Base-by-base conservation (phyloP, 2,888 invertebrate genomes). In the Resseliella maxima region DNA sequence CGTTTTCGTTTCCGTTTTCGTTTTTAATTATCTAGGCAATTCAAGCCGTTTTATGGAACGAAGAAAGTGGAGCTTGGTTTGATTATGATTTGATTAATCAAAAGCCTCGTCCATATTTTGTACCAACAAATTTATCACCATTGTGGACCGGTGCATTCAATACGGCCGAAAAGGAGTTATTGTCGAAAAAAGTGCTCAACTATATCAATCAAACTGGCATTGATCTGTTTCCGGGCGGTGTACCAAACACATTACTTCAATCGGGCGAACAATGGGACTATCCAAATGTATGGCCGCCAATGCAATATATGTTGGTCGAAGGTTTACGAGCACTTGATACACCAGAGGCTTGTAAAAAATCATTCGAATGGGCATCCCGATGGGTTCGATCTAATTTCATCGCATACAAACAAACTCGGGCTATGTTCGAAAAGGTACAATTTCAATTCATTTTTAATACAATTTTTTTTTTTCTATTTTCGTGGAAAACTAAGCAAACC, bases 241-340 rank as follows among this genome's bases (percentile, higher is more conserved):
- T 96, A 31, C 97, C 97, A 21, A 93, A 95, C 0, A 96, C 96
- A 0, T 91, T 95, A 87, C 93, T 94, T 88, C 93, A 94, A 21
- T 95, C 95, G 0, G 95, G 96, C 3, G 36, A 83, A 27, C 83
- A 83, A 83, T 83, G 38, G 38, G 97, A 97, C 91, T 96, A 94
- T 89, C 97, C 98, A 0, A 98, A 98, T 91, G 97, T 96, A 0
- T 98, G 98, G 98, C 96, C 98, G 0, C 98, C 98, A 0, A 92
- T 97, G 50, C 97, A 98, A 38, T 90, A 98, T 89, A 94, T 98
- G 45, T 92, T 97, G 88, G 94, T 98, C 18, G 93, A 94, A 89
- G 97, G 96, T 0, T 92, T 98, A 86, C 93, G 95, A 27, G 93
- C 93, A 89, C 94, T 96, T 0, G 94, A 93, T 0, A 93, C 94